A percentile compares a stretch with the other conserved stretches of the same genome.
These are phyloP conservation scores for Drosophila bifasciata DNA, from an alignment of 1,140 invertebrate species.

Conservation along the genomic window DNA sequence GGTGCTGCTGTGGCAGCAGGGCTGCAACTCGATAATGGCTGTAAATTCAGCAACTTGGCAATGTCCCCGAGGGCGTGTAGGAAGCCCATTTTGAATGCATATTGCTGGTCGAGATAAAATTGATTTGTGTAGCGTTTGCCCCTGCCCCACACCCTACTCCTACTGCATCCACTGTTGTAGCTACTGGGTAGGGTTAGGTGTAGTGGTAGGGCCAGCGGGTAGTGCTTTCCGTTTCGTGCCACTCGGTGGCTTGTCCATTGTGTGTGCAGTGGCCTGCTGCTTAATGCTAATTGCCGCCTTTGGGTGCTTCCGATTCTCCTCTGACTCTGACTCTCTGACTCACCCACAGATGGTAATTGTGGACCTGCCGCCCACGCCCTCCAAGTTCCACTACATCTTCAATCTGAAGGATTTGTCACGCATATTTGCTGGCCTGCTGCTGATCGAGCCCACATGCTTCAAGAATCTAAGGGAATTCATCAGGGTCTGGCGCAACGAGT, in stretches of 20 bases:
- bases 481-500: conserved; percentile 95
- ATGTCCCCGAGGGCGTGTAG: conserved; percentile 8
- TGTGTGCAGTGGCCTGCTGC: conserved; percentile 22
- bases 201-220: too few relatives aligned
- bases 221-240: conserved; percentile 8
- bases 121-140: conserved; percentile 81
- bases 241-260: conserved; percentile 9
- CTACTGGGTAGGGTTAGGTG: not conserved
- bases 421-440: conserved; percentile 91
- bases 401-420: conserved; percentile 95
- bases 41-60: conserved; percentile 70
- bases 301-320: not conserved
- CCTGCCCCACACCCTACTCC: not conserved
- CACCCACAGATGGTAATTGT: conserved; percentile 86
- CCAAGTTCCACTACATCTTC: conserved; percentile 97
- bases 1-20: not conserved
- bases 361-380: conserved; percentile 94
- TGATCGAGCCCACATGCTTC: conserved; percentile 89
- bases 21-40: conserved; percentile 77
- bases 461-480: conserved; percentile 89
- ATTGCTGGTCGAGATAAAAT: conserved; percentile 81
- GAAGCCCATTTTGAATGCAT: conserved; percentile 62
- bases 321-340: conserved; percentile 4
- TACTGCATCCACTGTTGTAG: too few relatives aligned
- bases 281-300: conserved; percentile 59